Evolutionary conservation across 2,888 invertebrate species (phyloP), one percentile per base, ranked within the genome.

Genomic region (Drosophila longiperda): DNA sequence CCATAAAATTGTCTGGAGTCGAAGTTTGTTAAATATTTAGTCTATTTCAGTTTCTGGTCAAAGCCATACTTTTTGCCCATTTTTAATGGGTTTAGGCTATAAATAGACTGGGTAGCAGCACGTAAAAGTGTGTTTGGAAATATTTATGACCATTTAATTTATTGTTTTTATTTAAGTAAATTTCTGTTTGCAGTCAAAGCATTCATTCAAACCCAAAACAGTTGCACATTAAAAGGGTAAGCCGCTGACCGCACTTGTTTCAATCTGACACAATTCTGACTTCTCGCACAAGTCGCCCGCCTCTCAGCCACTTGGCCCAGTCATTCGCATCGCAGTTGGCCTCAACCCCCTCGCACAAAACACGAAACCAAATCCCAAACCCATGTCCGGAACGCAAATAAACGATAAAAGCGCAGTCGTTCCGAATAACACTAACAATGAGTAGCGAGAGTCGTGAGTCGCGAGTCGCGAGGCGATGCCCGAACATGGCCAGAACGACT

Each of bases 351-450:
- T 45, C 65, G 40, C 23, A 40, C 50, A 38, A 55, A 55, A 74
- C 42, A 66, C 75, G 71, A 71, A 75, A 68, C 59, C 61, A 77
- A 86, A 67, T 55, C 65, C 67, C 70, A 54, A 58, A 61, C 52
- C 68, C 74, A 38, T 54, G 71, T 69, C 78, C 89, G 87, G 70
- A 78, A 87, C 90, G 81, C 84, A 84, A 84, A 90, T 90, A 84
- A 90, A 90, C 84, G 84, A 84, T 84, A 84, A 84, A 84, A 84
- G 84, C 84, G 84, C 84, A 84, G 89, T 87, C 90, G 89, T 89
- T 87, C 72, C 74, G 89, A 89, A 89, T 89, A 83, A 70, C 89
- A 90, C 87, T 86, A 90, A 89, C 84, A 90, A 90, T 90, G 77
- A 90, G 81, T 70, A 83, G 89, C 87, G 90, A 89, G 84, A 60